These are phyloP conservation scores for Xerus inauris DNA, from an alignment of 2,113 vertebrate genomes.

Conservation along the genomic window DNA sequence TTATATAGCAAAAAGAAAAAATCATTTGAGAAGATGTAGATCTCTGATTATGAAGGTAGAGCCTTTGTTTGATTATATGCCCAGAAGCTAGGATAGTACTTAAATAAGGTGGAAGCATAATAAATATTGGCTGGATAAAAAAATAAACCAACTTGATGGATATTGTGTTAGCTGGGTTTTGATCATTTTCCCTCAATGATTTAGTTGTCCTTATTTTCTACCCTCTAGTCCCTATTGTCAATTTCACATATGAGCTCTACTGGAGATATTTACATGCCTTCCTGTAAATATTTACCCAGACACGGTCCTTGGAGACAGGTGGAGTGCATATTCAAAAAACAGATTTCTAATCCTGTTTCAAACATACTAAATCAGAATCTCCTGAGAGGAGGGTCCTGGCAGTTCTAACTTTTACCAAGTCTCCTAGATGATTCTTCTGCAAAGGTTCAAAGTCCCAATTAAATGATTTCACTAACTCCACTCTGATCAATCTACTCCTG, in stretches of 20 bases:
- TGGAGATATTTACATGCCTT: background rate
- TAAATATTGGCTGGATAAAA: constrained; percentile 35
- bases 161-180: background rate
- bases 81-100: background rate
- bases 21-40: background rate
- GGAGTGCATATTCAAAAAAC: background rate
- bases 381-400: background rate
- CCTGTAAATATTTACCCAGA: constrained; percentile 20
- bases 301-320: background rate
- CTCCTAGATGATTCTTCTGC: background rate
- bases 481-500: background rate
- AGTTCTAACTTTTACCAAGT: constrained; percentile 3
- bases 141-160: background rate
- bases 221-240: background rate
- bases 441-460: background rate
- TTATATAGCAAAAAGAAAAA: background rate
- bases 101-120: background rate
- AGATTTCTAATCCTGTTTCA: constrained; percentile 6
- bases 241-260: background rate
- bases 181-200: background rate
- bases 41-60: background rate
- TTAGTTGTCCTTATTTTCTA: background rate
- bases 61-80: background rate
- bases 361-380: background rate
- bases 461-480: background rate